A percentile compares a stretch with the other conserved stretches of the same genome.
phyloP scores from a whole-genome alignment of 1,140 invertebrate genomes.

The Lysiphlebus fabarum region DNA sequence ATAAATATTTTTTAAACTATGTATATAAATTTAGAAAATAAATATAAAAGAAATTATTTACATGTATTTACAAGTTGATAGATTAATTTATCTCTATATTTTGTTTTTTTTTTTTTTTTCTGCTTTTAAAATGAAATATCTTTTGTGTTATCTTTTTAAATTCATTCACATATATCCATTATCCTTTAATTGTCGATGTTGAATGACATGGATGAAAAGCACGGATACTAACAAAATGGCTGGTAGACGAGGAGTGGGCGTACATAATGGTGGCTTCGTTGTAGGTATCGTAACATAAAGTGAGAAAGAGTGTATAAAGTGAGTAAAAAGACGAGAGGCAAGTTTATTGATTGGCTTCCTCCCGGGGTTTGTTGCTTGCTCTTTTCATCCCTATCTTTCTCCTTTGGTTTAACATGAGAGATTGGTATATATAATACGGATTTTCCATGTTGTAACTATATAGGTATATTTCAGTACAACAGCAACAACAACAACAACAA shows the following conservation, averaged over 20 bases:
- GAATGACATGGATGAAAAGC: slow-evolving; percentile 21
- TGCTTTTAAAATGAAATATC: slow-evolving; percentile 6
- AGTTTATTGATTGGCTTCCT: slow-evolving; percentile 57
- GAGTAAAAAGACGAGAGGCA: slow-evolving; percentile 34
- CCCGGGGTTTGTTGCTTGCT: slow-evolving; percentile 43
- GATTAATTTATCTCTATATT: background rate
- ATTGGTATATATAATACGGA: too few species aligned
- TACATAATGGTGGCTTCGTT: slow-evolving; percentile 53
- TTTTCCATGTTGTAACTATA: too few species aligned
- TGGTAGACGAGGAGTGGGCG: slow-evolving; percentile 51
- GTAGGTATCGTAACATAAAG: slow-evolving; percentile 23
- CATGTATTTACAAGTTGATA: background rate
- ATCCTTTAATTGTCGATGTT: background rate
- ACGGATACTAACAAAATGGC: slow-evolving; percentile 49
- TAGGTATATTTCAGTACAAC: too few species aligned
- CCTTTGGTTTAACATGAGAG: background rate
- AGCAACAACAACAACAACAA: too few species aligned
- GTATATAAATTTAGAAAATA: slow-evolving; percentile 5
- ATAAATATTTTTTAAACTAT: too few species aligned
- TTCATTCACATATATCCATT: background rate
- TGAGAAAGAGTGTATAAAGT: slow-evolving; percentile 32
- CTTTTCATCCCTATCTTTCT: slow-evolving; percentile 31
- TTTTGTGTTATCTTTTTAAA: background rate
- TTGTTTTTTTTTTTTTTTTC: slow-evolving; percentile 3
- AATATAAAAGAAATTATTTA: background rate